Evolutionary conservation across 2,888 invertebrate genomes (phyloP).

Genomic region (Mallateleia sp.): DNA sequence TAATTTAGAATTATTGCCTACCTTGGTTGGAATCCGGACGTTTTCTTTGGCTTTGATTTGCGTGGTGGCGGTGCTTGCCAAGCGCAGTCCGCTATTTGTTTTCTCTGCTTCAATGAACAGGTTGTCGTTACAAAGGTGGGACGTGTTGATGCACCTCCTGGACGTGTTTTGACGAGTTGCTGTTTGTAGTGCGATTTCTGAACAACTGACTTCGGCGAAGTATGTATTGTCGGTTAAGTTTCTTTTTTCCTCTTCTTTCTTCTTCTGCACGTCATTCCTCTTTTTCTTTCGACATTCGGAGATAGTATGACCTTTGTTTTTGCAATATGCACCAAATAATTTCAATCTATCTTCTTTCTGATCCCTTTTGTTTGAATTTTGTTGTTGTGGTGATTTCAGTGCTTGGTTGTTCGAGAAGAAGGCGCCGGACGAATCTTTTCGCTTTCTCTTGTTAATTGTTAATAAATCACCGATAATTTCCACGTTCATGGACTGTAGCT

Average conservation of each 20-base stretch:
- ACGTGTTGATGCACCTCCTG: slow-evolving; percentile 25
- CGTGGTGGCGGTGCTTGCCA: slow-evolving; percentile 43
- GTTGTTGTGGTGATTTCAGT: background rate
- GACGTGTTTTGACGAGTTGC: background rate
- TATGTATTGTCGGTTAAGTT: background rate
- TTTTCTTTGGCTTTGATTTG: slow-evolving; percentile 13
- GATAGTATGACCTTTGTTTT: background rate
- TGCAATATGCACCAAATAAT: background rate
- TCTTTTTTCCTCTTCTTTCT: background rate
- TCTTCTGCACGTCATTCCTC: background rate
- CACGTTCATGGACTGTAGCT: slow-evolving; percentile 77
- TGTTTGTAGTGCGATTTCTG: background rate
- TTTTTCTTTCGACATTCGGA: background rate
- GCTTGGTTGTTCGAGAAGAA: background rate
- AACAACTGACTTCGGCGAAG: too few relatives aligned
- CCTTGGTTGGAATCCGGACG: background rate
- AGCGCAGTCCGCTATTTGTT: slow-evolving; percentile 11
- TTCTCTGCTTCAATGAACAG: background rate
- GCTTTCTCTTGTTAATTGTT: slow-evolving; percentile 13
- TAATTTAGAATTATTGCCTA: background rate
- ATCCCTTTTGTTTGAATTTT: background rate
- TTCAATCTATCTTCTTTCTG: background rate
- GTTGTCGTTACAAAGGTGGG: slow-evolving; percentile 47
- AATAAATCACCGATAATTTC: slow-evolving; percentile 55
- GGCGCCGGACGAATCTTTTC: background rate